Evolutionary conservation across 2,797 vertebrate species (phyloP).

Genomic region (Cuculus canorus): DNA sequence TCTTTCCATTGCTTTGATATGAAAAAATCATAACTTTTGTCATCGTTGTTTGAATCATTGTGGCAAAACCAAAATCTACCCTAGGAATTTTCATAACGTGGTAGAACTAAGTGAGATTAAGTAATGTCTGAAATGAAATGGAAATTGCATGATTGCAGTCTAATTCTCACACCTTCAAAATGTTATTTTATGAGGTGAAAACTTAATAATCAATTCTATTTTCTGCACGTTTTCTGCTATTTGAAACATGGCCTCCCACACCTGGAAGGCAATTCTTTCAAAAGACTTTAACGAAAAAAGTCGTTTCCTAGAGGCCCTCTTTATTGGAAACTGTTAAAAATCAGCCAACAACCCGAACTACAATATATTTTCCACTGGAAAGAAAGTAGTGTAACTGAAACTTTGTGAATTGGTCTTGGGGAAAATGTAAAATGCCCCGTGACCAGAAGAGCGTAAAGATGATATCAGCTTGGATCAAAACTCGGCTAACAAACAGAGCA

Average conservation of each 20-base stretch:
- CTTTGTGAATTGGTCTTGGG: slow-evolving; percentile 22
- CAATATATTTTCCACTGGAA: not conserved
- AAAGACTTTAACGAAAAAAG: slow-evolving; percentile 21
- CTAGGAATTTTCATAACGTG: not conserved
- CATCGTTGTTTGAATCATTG: slow-evolving; percentile 68
- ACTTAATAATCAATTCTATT: slow-evolving; percentile 14
- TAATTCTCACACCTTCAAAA: slow-evolving; percentile 51
- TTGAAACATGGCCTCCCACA: slow-evolving; percentile 26
- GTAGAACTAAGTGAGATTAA: slow-evolving; percentile 26
- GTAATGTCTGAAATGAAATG: not conserved
- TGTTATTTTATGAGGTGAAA: slow-evolving; percentile 38
- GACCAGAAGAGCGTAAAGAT: slow-evolving; percentile 39
- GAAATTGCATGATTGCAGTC: slow-evolving; percentile 12
- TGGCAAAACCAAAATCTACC: slow-evolving; percentile 73
- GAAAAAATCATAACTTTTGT: slow-evolving; percentile 56
- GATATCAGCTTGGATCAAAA: slow-evolving; percentile 42
- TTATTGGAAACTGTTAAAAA: slow-evolving; percentile 45
- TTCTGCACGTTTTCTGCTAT: slow-evolving; percentile 4
- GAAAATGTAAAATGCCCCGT: slow-evolving; percentile 38
- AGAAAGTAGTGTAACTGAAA: slow-evolving; percentile 10
- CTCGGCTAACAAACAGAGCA: slow-evolving; percentile 34
- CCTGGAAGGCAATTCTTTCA: slow-evolving; percentile 46
- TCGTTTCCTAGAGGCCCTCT: not conserved
- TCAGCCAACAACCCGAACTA: not conserved
- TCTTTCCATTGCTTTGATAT: slow-evolving; percentile 67